Evolutionary conservation across 2,888 invertebrate genomes (phyloP).

Genomic region (Diploptera punctata): DNA sequence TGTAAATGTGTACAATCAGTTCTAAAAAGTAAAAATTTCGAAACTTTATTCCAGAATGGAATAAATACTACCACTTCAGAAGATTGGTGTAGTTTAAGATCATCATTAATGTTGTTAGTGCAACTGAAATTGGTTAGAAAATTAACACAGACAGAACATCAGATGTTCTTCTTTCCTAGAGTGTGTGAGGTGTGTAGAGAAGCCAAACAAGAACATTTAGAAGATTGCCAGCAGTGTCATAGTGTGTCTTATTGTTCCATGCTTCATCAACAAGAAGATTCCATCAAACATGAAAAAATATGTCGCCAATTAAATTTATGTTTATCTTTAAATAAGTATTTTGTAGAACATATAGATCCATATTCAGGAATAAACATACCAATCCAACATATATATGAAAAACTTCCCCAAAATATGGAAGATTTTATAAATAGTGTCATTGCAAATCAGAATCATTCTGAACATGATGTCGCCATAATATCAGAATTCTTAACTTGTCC

Average conservation of each 20-base stretch:
- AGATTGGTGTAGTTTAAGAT: neutral
- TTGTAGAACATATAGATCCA: neutral
- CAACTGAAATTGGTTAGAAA: neutral
- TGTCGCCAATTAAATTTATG: conserved; percentile 7
- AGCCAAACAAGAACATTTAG: neutral
- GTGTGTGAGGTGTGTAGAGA: neutral
- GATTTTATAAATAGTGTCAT: neutral
- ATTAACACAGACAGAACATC: conserved; percentile 3
- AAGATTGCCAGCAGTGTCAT: neutral
- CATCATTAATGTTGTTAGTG: neutral
- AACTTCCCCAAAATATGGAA: neutral
- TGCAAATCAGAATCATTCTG: neutral
- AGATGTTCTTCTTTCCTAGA: conserved; percentile 9
- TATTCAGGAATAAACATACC: neutral
- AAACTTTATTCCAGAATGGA: neutral
- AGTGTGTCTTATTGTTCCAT: conserved; percentile 24
- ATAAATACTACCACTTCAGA: neutral
- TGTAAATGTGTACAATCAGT: neutral
- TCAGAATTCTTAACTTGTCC: conserved; percentile 18
- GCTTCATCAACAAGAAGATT: neutral
- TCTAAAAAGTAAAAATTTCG: no score
- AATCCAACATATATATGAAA: neutral
- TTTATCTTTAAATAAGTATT: neutral
- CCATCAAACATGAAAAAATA: neutral
- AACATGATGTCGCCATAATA: neutral